These are phyloP conservation scores for Drosophila littoralis DNA, from an alignment of 1,140 invertebrate genomes.

Conservation along the genomic window DNA sequence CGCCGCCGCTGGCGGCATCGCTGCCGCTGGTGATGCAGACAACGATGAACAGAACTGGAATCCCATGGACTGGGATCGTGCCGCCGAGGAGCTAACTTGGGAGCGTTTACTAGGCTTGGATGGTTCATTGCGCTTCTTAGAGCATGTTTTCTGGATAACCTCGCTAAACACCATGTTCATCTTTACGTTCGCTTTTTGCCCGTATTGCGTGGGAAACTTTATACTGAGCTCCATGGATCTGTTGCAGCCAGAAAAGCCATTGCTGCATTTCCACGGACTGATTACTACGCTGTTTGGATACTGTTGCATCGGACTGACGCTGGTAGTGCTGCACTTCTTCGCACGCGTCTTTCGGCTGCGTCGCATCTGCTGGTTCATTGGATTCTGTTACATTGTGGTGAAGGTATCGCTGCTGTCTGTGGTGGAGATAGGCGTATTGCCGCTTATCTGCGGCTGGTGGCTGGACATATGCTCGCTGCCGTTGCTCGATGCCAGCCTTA, in stretches of 20 bases:
- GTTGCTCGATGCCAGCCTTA: constrained; percentile 96
- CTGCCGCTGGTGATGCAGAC: constrained; percentile 69
- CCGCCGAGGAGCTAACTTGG: constrained; percentile 99
- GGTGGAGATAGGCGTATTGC: constrained; percentile 98
- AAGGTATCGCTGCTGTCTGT: constrained; percentile 97
- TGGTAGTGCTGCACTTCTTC: constrained; percentile 93
- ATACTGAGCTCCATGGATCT: constrained; percentile 91
- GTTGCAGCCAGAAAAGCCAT: constrained; percentile 89
- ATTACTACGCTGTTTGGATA: constrained; percentile 97
- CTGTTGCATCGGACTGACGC: constrained; percentile 93
- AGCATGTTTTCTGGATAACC: constrained; percentile 99
- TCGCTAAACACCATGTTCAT: constrained; percentile 98
- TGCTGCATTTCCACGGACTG: constrained; percentile 96
- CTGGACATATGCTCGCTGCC: constrained; percentile 98
- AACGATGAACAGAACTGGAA: constrained; percentile 98
- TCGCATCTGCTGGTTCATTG: constrained; percentile 93
- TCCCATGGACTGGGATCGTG: constrained; percentile 98
- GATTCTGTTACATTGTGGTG: constrained; percentile 98
- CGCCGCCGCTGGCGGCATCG: constrained; percentile 72
- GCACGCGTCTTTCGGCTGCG: constrained; percentile 91
- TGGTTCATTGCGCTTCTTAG: constrained; percentile 98
- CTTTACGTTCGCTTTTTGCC: constrained; percentile 96
- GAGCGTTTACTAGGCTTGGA: constrained; percentile 97
- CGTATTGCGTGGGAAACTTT: constrained; percentile 97
- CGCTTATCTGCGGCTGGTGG: constrained; percentile 99